Evolutionary conservation across 30 jellyfish, hydroid and myxozoan species (phyloP).

Genomic region (Mastigias papua): DNA sequence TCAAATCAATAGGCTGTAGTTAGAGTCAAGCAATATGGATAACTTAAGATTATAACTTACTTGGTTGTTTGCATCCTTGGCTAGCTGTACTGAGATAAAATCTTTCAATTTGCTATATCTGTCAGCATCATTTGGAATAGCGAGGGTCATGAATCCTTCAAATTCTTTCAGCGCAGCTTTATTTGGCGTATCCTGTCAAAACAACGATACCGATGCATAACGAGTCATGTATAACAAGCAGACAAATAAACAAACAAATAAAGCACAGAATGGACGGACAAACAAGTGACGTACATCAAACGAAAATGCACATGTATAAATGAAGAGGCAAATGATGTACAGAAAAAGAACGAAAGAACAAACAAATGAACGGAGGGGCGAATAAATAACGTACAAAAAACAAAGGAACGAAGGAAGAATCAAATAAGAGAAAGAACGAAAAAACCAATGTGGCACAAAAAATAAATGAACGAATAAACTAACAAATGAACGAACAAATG

Average conservation of each 20-base stretch:
- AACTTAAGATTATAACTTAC: background rate
- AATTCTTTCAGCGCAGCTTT: background rate
- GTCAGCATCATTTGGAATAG: constrained; percentile 47
- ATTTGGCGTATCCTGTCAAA: constrained; percentile 21
- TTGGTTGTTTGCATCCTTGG: background rate
- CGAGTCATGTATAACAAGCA: background rate
- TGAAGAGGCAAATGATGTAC: background rate
- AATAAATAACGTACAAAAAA: no score
- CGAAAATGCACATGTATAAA: background rate
- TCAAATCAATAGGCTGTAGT: no score
- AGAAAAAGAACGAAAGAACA: background rate
- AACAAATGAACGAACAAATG: background rate
- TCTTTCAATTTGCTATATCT: constrained; percentile 13
- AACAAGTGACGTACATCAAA: no score
- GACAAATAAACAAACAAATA: no score
- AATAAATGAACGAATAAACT: background rate
- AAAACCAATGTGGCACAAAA: background rate
- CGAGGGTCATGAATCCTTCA: constrained; percentile 39
- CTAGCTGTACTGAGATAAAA: no score
- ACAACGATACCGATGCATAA: background rate
- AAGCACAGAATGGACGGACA: no score
- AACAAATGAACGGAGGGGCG: background rate
- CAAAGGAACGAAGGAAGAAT: background rate
- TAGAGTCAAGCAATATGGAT: background rate
- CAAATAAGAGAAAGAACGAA: background rate